Evolutionary conservation across 64 coral and sea anemone species (phyloP), one percentile per base, ranked within the genome.

Genomic region (Montipora sp.): DNA sequence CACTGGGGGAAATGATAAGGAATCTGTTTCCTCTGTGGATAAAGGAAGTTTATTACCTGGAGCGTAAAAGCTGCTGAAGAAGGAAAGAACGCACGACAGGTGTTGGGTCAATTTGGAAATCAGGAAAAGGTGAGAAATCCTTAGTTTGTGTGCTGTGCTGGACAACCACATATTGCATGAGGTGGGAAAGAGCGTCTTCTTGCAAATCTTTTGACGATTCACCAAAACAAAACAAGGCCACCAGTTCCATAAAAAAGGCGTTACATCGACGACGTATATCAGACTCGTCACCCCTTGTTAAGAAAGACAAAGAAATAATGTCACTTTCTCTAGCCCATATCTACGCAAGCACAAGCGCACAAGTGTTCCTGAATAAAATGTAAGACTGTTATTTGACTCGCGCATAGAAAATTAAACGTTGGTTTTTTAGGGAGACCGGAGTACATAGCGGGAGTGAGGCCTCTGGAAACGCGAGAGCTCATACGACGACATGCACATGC

Each of bases 231-330:
- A 96, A 96, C 18, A 96, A 55, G 2, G 94, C 92, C 47, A 96
- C 94, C 43, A 96, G 60, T 65, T 95, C 94, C 94, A 95, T 95
- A 83, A 95, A 95, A 79, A 92, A 95, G 16, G 94, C 91, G 58
- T 90, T 95, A 47, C 93, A 90, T 16, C 48, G 75, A 73, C 86
- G 48, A 12, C 91, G 75, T 51, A 93, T 88, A 15, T 51, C 47
- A 8, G 58, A 72, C 23, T 68, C 63, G 21, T 63, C 59, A 22
- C 78, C 5, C 19, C 47, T 14, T 79, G 3, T 13, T 15, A 11
- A 7, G 15, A 87, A 73, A 50, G 21, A 72, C 22, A 87, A 7
- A 73, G 3, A n/a, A 23, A 8, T 79, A 6, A 79, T 57, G 10
- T 57, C 53, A 57, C 53, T 57, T 57, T 57, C 53, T 57, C 53